A percentile compares a stretch with the other conserved stretches of the same genome.
phyloP scores from a whole-genome alignment of 2,888 invertebrate species.

The Thysanoteuthis rhombus region DNA sequence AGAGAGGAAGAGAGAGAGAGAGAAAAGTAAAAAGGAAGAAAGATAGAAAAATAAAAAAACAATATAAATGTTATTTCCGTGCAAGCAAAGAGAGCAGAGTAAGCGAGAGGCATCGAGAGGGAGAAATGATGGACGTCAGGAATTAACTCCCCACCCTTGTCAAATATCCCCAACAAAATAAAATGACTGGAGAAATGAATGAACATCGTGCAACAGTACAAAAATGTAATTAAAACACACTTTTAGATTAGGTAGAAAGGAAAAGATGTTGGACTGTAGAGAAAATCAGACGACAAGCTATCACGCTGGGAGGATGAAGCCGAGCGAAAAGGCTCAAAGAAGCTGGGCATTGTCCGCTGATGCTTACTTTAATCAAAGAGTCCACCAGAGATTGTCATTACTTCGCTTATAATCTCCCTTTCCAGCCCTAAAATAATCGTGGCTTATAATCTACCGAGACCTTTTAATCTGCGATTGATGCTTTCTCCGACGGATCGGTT shows the following conservation, averaged over 20 bases:
- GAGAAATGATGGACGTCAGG: neutral
- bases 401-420: neutral
- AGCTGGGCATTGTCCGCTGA: neutral
- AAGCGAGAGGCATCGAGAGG: neutral
- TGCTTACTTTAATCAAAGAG: neutral
- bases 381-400: neutral
- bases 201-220: neutral
- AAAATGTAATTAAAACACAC: neutral
- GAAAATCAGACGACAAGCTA: neutral
- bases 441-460: neutral
- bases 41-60: no score
- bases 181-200: neutral
- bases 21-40: no score
- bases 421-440: no score
- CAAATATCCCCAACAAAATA: neutral
- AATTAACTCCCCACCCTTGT: neutral
- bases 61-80: no score
- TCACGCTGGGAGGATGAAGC: no score
- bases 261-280: neutral
- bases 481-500: neutral
- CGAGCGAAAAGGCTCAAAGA: neutral
- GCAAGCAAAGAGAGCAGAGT: neutral
- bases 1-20: no score
- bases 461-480: neutral
- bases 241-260: neutral